Percentiles rank a stretch among this genome's conserved stretches.
Evolutionary conservation across 1,140 invertebrate genomes (phyloP).

Genomic region (Odontomachus brunneus): DNA sequence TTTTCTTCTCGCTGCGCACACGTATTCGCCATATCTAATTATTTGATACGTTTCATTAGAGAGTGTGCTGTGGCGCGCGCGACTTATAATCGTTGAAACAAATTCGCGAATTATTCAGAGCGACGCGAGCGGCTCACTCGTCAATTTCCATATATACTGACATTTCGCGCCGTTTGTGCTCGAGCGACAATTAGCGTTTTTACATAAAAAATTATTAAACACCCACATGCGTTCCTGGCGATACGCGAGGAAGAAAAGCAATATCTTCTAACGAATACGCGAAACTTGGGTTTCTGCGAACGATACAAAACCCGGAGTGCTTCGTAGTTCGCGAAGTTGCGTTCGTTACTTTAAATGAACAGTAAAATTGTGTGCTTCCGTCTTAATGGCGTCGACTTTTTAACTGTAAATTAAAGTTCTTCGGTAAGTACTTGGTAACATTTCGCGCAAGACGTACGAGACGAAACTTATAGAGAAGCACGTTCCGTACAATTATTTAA

Average conservation of each 20-base stretch:
- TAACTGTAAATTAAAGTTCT: too few species aligned
- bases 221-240: slow-evolving; percentile 1
- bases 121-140: not conserved
- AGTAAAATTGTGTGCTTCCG: too few species aligned
- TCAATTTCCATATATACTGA: slow-evolving; percentile 57
- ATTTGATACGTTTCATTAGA: slow-evolving; percentile 10
- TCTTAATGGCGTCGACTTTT: too few species aligned
- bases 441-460: too few species aligned
- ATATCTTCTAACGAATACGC: not conserved
- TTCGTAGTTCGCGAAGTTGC: not conserved
- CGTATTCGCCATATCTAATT: slow-evolving; percentile 38
- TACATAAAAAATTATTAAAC: slow-evolving; percentile 51
- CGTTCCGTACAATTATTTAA: too few species aligned
- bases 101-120: slow-evolving; percentile 50
- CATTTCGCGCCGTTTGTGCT: slow-evolving; percentile 32
- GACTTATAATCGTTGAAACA: slow-evolving; percentile 44
- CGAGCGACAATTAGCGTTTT: slow-evolving; percentile 4
- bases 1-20: slow-evolving; percentile 10
- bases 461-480: too few species aligned
- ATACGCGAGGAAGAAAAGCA: not conserved
- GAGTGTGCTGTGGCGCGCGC: not conserved
- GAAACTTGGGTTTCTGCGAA: not conserved
- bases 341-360: slow-evolving; percentile 2
- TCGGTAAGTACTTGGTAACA: too few species aligned
- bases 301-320: not conserved